Evolutionary conservation across 2,113 vertebrate genomes (phyloP).

Genomic region (Peromyscus californicus): DNA sequence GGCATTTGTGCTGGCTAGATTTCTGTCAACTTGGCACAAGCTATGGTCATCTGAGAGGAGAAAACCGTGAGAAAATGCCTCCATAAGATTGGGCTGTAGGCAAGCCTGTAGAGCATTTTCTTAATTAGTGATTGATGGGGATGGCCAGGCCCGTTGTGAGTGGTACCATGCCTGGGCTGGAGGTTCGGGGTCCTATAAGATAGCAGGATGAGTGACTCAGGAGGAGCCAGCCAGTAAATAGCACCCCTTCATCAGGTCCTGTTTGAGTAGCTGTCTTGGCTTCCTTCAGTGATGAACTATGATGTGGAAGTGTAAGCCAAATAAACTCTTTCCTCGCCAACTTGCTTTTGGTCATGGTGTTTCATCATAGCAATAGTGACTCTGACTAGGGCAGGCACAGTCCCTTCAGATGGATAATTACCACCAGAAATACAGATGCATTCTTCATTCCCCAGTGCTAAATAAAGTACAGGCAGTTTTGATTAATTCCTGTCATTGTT

Average conservation of each 20-base stretch:
- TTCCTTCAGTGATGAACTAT: not conserved
- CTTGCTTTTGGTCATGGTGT: not conserved
- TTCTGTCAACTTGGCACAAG: not conserved
- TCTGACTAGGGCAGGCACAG: not conserved
- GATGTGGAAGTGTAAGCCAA: not conserved
- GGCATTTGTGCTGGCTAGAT: not conserved
- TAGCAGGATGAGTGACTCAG: not conserved
- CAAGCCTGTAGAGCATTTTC: not conserved
- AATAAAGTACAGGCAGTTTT: conserved; percentile 5
- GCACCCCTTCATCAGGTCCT: not conserved
- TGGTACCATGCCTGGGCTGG: not conserved
- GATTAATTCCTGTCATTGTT: not conserved
- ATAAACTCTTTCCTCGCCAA: not conserved
- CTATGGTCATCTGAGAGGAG: not conserved
- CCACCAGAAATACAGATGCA: conserved; percentile 24
- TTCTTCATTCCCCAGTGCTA: not conserved
- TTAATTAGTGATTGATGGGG: not conserved
- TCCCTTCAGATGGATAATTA: conserved; percentile 38
- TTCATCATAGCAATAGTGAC: not conserved
- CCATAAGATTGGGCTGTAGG: not conserved
- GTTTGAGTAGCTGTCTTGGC: not conserved
- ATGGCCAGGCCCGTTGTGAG: not conserved
- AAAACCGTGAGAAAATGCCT: not conserved
- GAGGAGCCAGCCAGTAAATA: not conserved
- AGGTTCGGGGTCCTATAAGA: not conserved